phyloP scores from a whole-genome alignment of 1,140 invertebrate species.

The Aphaenogaster floridana region DNA sequence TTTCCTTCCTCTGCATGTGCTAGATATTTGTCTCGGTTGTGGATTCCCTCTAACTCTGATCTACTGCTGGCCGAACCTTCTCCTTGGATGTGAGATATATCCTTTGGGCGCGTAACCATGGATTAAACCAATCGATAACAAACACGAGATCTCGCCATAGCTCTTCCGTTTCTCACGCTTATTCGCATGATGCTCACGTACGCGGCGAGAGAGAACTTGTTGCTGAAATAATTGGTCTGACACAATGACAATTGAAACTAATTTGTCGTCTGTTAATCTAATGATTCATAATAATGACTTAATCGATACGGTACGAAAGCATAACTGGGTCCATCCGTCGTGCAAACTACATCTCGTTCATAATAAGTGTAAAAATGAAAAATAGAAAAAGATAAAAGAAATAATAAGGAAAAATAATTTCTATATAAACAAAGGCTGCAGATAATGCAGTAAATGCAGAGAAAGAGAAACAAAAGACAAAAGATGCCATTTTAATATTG shows the following conservation, averaged over 20 bases:
- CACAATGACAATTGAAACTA: constrained; percentile 25
- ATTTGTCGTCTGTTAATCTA: neutral
- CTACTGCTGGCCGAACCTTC: neutral
- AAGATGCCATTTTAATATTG: neutral
- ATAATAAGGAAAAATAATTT: neutral
- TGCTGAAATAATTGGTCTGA: constrained; percentile 24
- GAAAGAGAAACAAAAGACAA: neutral
- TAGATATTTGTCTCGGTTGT: constrained; percentile 5
- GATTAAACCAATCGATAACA: constrained; percentile 34
- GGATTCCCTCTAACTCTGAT: neutral
- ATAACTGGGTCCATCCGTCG: neutral
- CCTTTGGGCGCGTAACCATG: neutral
- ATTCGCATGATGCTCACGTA: constrained; percentile 4
- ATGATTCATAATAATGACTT: neutral
- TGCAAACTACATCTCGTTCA: neutral
- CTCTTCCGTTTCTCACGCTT: neutral
- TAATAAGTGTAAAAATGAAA: neutral
- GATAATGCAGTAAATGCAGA: neutral
- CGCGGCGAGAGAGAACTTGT: neutral
- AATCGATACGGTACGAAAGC: neutral
- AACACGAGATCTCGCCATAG: neutral
- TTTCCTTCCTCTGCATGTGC: neutral
- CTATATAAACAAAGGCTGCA: neutral
- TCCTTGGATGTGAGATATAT: constrained; percentile 23
- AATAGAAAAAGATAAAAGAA: neutral